Conservation (phyloP, 2,888 invertebrate species). For the Hypercompe scribonia region DNA sequence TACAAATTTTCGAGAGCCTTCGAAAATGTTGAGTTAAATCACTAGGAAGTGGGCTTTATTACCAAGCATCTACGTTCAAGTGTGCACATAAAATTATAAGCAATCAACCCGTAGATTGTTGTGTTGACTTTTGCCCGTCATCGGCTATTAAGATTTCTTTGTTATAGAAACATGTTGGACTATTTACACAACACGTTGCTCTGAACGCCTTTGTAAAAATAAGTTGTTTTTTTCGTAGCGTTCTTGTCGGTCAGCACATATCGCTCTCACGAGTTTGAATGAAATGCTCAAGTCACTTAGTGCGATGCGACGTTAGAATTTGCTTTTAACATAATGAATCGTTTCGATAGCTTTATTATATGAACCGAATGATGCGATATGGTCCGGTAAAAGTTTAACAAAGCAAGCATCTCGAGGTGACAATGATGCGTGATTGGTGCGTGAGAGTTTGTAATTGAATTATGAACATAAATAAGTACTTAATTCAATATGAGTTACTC, state of each 20-base stretch:
- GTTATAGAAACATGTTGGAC: slow-evolving; percentile 85
- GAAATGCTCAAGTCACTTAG: slow-evolving; percentile 82
- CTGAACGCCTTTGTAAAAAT: slow-evolving; percentile 80
- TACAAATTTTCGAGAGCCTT: slow-evolving; percentile 80
- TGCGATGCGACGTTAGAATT: slow-evolving; percentile 81
- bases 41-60: slow-evolving; percentile 67
- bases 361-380: slow-evolving; percentile 74
- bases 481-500: slow-evolving; percentile 71
- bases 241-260: slow-evolving; percentile 75
- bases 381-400: slow-evolving; percentile 73
- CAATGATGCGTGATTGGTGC: slow-evolving; percentile 83
- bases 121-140: slow-evolving; percentile 84
- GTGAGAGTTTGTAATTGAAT: slow-evolving; percentile 81
- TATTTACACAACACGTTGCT: slow-evolving; percentile 85
- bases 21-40: slow-evolving; percentile 59
- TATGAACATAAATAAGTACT: slow-evolving; percentile 68
- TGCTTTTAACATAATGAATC: slow-evolving; percentile 79
- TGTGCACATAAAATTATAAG: slow-evolving; percentile 76
- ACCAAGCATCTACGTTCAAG: slow-evolving; percentile 60
- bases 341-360: slow-evolving; percentile 83
- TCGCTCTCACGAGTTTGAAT: slow-evolving; percentile 83
- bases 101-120: slow-evolving; percentile 85
- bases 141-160: slow-evolving; percentile 86
- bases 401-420: slow-evolving; percentile 75
- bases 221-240: slow-evolving; percentile 74